These are phyloP conservation scores for Andrena cerasifolii DNA, from an alignment of 1,140 invertebrate genomes.

Conservation along the genomic window DNA sequence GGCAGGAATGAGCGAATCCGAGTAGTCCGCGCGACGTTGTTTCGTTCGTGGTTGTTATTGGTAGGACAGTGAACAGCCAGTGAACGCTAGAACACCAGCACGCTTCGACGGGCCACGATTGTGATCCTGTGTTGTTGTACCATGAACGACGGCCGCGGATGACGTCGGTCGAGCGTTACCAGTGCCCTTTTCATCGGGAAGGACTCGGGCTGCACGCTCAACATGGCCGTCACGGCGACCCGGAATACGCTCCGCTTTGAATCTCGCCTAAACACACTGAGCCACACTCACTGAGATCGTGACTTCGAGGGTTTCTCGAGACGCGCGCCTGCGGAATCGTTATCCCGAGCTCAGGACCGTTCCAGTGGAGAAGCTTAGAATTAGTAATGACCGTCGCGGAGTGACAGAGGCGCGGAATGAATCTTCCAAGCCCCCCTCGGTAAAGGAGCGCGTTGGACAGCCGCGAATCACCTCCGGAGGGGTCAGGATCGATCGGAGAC, in stretches of 20 bases:
- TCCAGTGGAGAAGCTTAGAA: too few species aligned
- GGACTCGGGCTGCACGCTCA: background rate
- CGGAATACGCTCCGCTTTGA: background rate
- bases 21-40: too few species aligned
- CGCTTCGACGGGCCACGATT: too few species aligned
- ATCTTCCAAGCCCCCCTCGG: background rate
- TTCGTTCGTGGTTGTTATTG: background rate
- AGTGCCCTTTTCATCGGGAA: too few species aligned
- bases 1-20: too few species aligned
- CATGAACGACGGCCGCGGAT: background rate
- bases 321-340: too few species aligned
- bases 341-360: too few species aligned
- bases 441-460: background rate
- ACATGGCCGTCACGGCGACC: slow-evolving; percentile 28
- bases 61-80: background rate
- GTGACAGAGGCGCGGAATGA: slow-evolving; percentile 19
- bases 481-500: too few species aligned
- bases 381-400: background rate
- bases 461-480: background rate
- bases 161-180: background rate
- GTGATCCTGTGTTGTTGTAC: slow-evolving; percentile 18
- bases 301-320: too few species aligned
- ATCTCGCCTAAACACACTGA: background rate
- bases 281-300: too few species aligned
- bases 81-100: background rate